Conservation (phyloP, 1,140 invertebrate species). For the Atta cephalotes region DNA sequence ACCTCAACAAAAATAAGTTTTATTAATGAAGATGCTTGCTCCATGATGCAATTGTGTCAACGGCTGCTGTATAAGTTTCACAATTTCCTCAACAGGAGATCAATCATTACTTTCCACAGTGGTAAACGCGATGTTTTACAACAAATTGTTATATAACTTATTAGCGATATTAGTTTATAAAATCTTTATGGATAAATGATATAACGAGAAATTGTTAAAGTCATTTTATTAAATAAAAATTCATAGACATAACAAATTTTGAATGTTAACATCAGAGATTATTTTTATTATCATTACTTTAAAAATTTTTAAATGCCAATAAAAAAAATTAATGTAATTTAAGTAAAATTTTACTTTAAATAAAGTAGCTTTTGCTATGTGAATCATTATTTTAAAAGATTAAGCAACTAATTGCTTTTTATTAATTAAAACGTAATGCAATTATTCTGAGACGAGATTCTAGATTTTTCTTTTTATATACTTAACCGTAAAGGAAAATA, state of each 20-base stretch:
- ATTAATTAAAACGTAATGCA: not conserved
- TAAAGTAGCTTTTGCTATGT: not conserved
- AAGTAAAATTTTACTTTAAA: not conserved
- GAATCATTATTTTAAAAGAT: not conserved
- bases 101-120: slow-evolving; percentile 26
- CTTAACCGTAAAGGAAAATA: too few relatives aligned
- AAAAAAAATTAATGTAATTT: not conserved
- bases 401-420: not conserved
- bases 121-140: slow-evolving; percentile 39
- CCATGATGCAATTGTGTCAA: slow-evolving; percentile 39
- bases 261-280: not conserved
- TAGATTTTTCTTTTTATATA: not conserved
- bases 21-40: slow-evolving; percentile 50
- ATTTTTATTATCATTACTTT: not conserved
- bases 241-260: not conserved
- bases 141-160: not conserved
- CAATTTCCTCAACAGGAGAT: slow-evolving; percentile 36
- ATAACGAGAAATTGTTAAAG: not conserved
- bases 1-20: slow-evolving; percentile 42
- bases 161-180: not conserved
- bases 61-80: slow-evolving; percentile 27
- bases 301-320: not conserved
- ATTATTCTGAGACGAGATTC: not conserved
- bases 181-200: not conserved
- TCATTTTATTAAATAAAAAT: not conserved